Evolutionary conservation across 2,888 invertebrate genomes (phyloP).

Genomic region (Xiphydria camelus): DNA sequence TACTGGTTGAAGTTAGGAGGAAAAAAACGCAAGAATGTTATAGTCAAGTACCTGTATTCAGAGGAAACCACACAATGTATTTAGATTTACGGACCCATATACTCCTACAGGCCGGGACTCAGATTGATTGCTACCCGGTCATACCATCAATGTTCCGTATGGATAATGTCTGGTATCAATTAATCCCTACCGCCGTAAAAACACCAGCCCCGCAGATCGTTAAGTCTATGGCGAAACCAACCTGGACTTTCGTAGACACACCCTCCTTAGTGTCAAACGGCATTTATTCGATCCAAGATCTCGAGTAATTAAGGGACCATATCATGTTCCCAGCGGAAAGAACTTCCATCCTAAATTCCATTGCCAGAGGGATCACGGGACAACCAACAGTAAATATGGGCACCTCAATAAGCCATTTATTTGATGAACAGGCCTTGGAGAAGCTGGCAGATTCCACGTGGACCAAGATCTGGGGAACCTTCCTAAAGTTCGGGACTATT

Average conservation of each 20-base stretch:
- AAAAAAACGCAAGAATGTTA: too few species aligned
- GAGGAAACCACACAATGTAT: constrained; percentile 8
- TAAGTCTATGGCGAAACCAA: neutral
- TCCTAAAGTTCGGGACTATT: neutral
- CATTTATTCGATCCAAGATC: too few species aligned
- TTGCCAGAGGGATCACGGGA: too few species aligned
- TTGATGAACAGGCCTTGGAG: neutral
- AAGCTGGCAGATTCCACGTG: neutral
- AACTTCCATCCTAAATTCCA: neutral
- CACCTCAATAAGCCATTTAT: neutral
- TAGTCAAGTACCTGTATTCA: too few species aligned
- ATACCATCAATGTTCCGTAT: constrained; percentile 1
- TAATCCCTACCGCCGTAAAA: neutral
- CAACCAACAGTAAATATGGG: neutral
- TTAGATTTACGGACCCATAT: constrained; percentile 9
- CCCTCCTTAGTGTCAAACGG: too few species aligned
- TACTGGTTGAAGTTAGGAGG: too few species aligned
- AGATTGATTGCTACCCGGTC: too few species aligned
- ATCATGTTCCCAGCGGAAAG: neutral
- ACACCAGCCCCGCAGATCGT: neutral
- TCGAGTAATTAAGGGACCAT: neutral
- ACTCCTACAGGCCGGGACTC: constrained; percentile 8
- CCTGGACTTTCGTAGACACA: too few species aligned
- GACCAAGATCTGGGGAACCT: neutral
- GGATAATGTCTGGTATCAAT: neutral